Percentiles rank a stretch among this genome's conserved stretches.
Evolutionary conservation across 2,888 invertebrate genomes (phyloP).

Genomic region (Cosmia pyralina): DNA sequence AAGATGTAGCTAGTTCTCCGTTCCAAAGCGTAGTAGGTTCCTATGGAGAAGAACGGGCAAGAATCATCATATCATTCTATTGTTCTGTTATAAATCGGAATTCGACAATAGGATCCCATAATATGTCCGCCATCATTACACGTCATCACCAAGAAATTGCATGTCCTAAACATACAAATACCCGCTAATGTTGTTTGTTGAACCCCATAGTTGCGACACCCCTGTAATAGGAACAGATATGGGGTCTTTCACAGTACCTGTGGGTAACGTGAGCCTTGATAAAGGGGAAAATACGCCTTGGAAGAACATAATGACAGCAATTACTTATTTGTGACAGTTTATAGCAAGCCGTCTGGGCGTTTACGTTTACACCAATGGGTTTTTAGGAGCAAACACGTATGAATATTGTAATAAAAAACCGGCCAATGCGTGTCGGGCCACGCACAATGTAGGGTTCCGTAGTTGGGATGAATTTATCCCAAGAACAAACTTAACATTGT

Average conservation of each 20-base stretch:
- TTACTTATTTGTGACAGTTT: conserved; percentile 7
- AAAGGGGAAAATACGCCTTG: not conserved
- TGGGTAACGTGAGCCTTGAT: conserved; percentile 11
- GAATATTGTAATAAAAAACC: not conserved
- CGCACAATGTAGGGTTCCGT: no score
- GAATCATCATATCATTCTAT: not conserved
- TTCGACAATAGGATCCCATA: not conserved
- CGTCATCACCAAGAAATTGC: not conserved
- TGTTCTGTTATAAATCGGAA: not conserved
- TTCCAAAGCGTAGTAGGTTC: not conserved
- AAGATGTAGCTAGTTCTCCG: no score
- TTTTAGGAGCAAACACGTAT: not conserved
- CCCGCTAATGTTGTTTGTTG: not conserved
- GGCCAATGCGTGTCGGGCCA: no score
- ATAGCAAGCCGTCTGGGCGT: not conserved
- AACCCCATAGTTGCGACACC: not conserved
- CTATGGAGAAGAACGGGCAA: not conserved
- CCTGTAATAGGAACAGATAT: conserved; percentile 7
- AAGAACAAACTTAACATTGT: no score
- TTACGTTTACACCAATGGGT: no score
- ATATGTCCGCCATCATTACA: not conserved
- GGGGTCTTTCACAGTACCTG: conserved; percentile 21
- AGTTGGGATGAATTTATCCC: no score
- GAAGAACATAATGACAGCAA: not conserved
- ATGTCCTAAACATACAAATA: conserved; percentile 18